Evolutionary conservation across 2,888 invertebrate genomes (phyloP), one percentile per base, ranked within the genome.

Genomic region (Caenorhabditis macrosperma): DNA sequence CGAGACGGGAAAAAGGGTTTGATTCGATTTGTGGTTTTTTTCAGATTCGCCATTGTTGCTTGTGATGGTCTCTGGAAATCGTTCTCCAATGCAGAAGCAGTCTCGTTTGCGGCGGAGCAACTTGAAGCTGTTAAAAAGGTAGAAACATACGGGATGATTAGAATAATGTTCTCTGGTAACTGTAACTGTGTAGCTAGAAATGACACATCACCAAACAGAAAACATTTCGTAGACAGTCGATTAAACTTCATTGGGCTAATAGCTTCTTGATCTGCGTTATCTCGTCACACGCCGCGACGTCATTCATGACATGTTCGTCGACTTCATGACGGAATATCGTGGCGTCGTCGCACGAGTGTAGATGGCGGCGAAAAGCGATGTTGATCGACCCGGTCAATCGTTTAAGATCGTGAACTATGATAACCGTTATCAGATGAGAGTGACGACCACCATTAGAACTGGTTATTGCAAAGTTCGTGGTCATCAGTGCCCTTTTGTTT

Each of bases 41-140:
- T 15, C 85, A 92, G 92, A 81, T 93, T 91, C 87, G 86, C 92
- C 2, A 86, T 93, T 52, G 89, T 93, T 30, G 93, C 92, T 3
- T 93, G 93, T 87, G 93, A 93, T 88, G 93, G 93, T 2, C 87
- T 93, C n/a, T 93, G 93, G 93, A 93, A 93, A 83, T 90, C 91
- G 64, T 92, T 93, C 82, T 84, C 89, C 10, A 89, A 90, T 38
- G 89, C 90, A 35, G 91, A 91, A 79, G 92, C 91, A 24, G 87
- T 92, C 24, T 63, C 85, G n/a, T 88, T 82, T 69, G 87, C 88
- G 9, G 41, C 44, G 7, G 67, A 85, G 17, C 64, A 77, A 35
- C 61, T 87, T 20, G 69, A 83, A 33, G 55, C 74, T 24, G 55
- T 63, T 15, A 78, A 78, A 59, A 79, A 78, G 77, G 84, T 84